Evolutionary conservation across 1,140 invertebrate species (phyloP).

Genomic region (Melitaea cinxia): DNA sequence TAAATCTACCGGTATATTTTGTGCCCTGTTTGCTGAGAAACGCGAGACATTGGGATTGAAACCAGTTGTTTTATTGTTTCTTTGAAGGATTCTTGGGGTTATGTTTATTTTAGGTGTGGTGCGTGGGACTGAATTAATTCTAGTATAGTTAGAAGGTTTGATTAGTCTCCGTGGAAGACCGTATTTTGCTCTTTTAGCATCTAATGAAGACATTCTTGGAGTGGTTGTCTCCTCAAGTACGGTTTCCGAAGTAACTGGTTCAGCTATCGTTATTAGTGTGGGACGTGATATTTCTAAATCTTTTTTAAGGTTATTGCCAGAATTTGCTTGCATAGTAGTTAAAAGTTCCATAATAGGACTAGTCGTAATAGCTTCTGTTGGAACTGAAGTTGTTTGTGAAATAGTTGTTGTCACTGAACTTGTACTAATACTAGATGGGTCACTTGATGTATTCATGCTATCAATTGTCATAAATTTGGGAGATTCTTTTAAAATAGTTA

Average conservation of each 20-base stretch:
- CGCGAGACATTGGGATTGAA: constrained; percentile 67
- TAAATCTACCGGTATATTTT: constrained; percentile 74
- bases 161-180: constrained; percentile 67
- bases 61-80: constrained; percentile 65
- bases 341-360: constrained; percentile 63
- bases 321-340: constrained; percentile 48
- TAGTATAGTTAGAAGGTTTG: constrained; percentile 57
- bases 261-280: constrained; percentile 39
- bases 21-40: constrained; percentile 60
- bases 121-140: constrained; percentile 46
- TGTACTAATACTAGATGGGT: not conserved
- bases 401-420: constrained; percentile 6
- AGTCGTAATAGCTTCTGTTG: constrained; percentile 41
- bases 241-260: constrained; percentile 56
- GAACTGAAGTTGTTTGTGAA: constrained; percentile 5
- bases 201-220: constrained; percentile 54
- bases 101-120: constrained; percentile 53
- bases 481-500: constrained; percentile 56
- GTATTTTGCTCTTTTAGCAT: constrained; percentile 71
- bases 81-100: constrained; percentile 50
- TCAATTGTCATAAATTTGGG: constrained; percentile 28
- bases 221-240: constrained; percentile 60
- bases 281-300: constrained; percentile 38
- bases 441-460: constrained; percentile 27
- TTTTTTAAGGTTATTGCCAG: constrained; percentile 37